Base-by-base conservation (phyloP, 1,140 invertebrate species). In the Phymorhynchus buccinoides region DNA sequence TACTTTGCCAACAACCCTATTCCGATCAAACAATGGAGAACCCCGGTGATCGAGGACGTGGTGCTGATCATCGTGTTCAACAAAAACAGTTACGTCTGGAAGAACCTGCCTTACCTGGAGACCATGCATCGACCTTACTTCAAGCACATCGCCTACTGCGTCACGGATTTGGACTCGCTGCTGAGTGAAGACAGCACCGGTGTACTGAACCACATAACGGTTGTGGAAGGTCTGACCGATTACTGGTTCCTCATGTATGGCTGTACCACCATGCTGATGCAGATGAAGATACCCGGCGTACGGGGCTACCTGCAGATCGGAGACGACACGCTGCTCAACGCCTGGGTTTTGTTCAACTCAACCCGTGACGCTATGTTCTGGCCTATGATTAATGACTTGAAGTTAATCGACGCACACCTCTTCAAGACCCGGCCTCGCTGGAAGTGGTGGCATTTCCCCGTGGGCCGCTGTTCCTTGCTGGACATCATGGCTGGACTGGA, bases 41-140 rank as follows among this genome's bases (percentile, higher is more conserved):
- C 3, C 4, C 44, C 48, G 2, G 32, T 41, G 6, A 30, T 52
- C 44, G n/a, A n/a, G 42, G 79, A 80, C 79, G 48, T 80, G 16
- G 79, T 56, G 79, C n/a, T 80, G 7, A 52, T 80, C 30, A 48
- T 80, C 27, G 44, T n/a, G 18, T 80, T 80, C 79, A 80, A 80
- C 79, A 30, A 52, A 22, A 80, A 80, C 79, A 80, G 35, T 7
- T 80, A 32, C 48, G 14, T 80, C 2, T 52, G 42, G 48, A 52
- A 41, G 48, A 80, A 80, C 42, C 79, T 80, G n/a, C 32, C 44
- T 14, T 56, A 41, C 44, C 4, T 56, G 44, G 79, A 80, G 48
- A 52, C 42, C 42, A 52, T 52, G 22, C 39, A 80, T 30, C 42
- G 79, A 80, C 79, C 79, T 56, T 80, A 52, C 44, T 80, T 80